phyloP scores from a whole-genome alignment of 2,888 invertebrate species.

The Deroplatys truncata region DNA sequence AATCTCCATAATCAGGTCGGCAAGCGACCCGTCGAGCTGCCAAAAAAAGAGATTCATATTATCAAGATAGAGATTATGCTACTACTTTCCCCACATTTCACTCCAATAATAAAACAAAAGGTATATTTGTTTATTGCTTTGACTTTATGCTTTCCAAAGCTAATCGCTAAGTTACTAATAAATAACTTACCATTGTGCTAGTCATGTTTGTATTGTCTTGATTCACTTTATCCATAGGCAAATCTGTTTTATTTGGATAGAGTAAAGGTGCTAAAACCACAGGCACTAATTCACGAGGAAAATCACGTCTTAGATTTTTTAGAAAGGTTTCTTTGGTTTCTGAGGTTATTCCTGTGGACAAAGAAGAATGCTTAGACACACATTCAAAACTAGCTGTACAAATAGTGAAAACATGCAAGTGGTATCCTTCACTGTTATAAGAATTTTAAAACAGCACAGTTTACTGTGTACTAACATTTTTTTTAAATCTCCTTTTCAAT shows the following conservation, averaged over 20 bases:
- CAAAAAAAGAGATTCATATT: background rate
- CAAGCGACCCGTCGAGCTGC: slow-evolving; percentile 67
- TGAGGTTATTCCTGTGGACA: slow-evolving; percentile 56
- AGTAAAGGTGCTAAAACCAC: slow-evolving; percentile 84
- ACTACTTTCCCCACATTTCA: background rate
- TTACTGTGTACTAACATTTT: too few relatives aligned
- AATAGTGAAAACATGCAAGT: background rate
- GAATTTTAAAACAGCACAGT: too few relatives aligned
- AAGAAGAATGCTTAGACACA: background rate
- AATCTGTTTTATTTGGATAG: slow-evolving; percentile 60
- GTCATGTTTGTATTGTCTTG: slow-evolving; percentile 45
- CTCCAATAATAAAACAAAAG: background rate
- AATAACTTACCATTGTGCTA: slow-evolving; percentile 45
- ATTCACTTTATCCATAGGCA: slow-evolving; percentile 45
- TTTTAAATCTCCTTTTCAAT: too few relatives aligned
- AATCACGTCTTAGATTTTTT: slow-evolving; percentile 76
- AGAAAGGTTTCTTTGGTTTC: slow-evolving; percentile 78
- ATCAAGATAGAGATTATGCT: background rate
- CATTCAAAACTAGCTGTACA: background rate
- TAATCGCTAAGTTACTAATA: background rate
- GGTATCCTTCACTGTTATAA: background rate
- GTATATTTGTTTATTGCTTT: too few relatives aligned
- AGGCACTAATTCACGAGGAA: slow-evolving; percentile 83
- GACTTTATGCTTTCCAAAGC: too few relatives aligned
- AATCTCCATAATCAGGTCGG: slow-evolving; percentile 87